Base-by-base conservation (phyloP, 2,113 vertebrate genomes). In the Heteronetta atricapilla region DNA sequence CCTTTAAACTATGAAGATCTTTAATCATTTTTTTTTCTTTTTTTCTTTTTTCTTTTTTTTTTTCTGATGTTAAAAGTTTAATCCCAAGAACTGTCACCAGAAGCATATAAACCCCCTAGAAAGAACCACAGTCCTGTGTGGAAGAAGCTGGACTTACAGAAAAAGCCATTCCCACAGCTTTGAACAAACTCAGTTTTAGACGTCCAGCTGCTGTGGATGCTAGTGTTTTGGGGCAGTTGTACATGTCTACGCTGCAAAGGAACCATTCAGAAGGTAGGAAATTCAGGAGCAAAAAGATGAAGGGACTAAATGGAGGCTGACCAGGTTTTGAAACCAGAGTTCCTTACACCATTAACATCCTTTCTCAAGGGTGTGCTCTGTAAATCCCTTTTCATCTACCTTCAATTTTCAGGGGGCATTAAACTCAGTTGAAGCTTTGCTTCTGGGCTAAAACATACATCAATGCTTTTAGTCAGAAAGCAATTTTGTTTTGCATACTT, bases 401-500 rank as follows among this genome's bases (percentile, higher is more conserved):
- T 11, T 88, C 21, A 53, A 1, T 89, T 93, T 82, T 79, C 44
- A 79, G 28, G 40, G 67, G 50, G 52, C 19, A n/a, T 22, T 70
- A 81, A 66, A 79, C 56, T 90, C 48, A 42, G 48, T n/a, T 22
- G 44, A 31, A 94, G 77, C 28, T 69, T 38, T 38, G 28, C 63
- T 89, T 95, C 73, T 82, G 11, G 13, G n/a, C 14, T 85, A 79
- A 86, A 92, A 84, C 74, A 86, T 91, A 3, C 31, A 74, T 34
- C 10, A 9, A 82, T 50, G 2, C 25, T 87, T 76, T 94, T 82
- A 95, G 81, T 72, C 46, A 91, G n/a, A 82, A 89, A 88, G 58
- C 36, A 89, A 80, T 81, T 86, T 94, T 79, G 36, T 56, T 94
- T 90, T 92, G 62, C 53, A 83, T 75, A 73, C 28, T 91, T 94